Evolutionary conservation across 2,797 vertebrate species (phyloP).

Genomic region (Leuciscus waleckii): DNA sequence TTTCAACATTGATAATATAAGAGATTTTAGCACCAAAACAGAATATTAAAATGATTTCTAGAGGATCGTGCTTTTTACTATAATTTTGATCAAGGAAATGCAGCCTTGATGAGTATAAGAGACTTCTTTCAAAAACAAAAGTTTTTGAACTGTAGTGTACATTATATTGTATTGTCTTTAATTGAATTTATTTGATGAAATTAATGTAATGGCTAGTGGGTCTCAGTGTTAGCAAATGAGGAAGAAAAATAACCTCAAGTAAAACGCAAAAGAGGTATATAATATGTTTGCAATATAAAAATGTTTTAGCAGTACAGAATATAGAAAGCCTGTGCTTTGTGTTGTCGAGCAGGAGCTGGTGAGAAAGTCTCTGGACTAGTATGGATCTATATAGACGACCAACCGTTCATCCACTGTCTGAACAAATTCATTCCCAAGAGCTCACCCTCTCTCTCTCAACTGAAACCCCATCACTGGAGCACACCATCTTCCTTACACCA

Average conservation of each 20-base stretch:
- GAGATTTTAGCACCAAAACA: background rate
- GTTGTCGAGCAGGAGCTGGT: conserved; percentile 59
- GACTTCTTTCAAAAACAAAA: too few species aligned
- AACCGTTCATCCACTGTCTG: conserved; percentile 62
- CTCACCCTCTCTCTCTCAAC: conserved; percentile 64
- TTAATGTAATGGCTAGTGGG: background rate
- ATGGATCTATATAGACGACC: conserved; percentile 63
- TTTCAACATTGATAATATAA: background rate
- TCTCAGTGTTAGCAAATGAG: background rate
- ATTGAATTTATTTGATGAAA: background rate
- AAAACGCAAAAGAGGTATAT: background rate
- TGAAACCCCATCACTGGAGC: conserved; percentile 59
- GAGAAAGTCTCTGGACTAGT: conserved; percentile 66
- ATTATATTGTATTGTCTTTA: too few species aligned
- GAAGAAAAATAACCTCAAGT: background rate
- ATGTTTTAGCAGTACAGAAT: background rate
- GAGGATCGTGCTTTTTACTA: too few species aligned
- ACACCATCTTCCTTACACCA: conserved; percentile 78
- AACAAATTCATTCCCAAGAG: conserved; percentile 63
- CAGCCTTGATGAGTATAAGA: too few species aligned
- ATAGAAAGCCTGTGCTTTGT: conserved; percentile 23
- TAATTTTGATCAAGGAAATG: too few species aligned
- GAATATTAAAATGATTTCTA: background rate
- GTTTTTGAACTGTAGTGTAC: too few species aligned
- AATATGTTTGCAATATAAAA: background rate